Conservation (phyloP, 2,113 vertebrate species). For the Progne subis region DNA sequence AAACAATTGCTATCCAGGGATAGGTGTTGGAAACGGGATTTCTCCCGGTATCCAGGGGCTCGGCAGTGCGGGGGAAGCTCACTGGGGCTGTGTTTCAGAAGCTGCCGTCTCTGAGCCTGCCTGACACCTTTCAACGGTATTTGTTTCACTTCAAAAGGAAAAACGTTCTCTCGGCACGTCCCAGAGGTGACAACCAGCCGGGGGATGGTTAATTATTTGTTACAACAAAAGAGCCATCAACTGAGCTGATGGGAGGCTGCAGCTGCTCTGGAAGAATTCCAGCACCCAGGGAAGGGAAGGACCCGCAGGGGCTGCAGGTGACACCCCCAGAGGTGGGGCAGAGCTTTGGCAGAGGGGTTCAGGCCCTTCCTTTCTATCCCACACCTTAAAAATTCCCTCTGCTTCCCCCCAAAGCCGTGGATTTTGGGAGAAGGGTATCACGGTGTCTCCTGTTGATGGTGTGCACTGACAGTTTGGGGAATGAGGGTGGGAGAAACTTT, state of each 20-base stretch:
- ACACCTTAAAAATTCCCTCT: background rate
- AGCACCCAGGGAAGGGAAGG: background rate
- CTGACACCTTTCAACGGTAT: constrained; percentile 50
- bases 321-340: background rate
- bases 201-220: constrained; percentile 70
- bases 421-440: background rate
- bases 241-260: constrained; percentile 38
- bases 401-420: background rate
- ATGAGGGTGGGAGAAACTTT: background rate
- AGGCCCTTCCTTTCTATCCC: background rate
- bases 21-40: background rate
- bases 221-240: constrained; percentile 54
- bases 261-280: constrained; percentile 33
- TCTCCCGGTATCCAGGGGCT: background rate
- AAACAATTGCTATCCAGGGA: background rate
- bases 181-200: constrained; percentile 58
- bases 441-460: background rate
- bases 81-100: background rate
- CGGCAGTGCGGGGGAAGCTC: background rate
- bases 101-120: constrained; percentile 33
- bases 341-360: background rate
- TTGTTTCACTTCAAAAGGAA: constrained; percentile 59
- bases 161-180: constrained; percentile 15
- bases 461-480: background rate
- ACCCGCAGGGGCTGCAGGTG: background rate